These are phyloP conservation scores for Deilephila elpenor DNA, from an alignment of 2,888 invertebrate species.

Conservation along the genomic window DNA sequence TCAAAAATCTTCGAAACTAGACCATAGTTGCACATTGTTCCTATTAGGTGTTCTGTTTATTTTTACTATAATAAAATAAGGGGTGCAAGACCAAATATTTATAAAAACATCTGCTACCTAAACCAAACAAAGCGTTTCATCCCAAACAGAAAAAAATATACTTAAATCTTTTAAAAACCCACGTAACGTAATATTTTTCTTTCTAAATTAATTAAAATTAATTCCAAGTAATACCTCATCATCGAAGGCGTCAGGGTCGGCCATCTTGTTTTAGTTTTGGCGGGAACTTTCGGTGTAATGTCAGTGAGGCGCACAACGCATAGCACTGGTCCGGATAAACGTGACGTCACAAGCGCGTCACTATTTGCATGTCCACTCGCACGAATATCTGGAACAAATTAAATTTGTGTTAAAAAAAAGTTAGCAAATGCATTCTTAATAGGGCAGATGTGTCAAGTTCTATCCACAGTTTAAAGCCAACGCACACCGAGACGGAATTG, in stretches of 20 bases:
- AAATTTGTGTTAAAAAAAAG: neutral
- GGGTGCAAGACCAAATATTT: no score
- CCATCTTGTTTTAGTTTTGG: slow-evolving; percentile 63
- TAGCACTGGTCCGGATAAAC: slow-evolving; percentile 34
- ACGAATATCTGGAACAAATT: slow-evolving; percentile 17
- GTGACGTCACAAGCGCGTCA: slow-evolving; percentile 30
- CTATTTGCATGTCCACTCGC: slow-evolving; percentile 18
- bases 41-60: no score
- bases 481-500: no score
- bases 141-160: neutral
- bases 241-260: slow-evolving; percentile 79
- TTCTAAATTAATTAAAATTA: slow-evolving; percentile 20
- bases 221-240: slow-evolving; percentile 69
- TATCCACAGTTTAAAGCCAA: no score
- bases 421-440: neutral
- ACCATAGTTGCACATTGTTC: no score
- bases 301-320: slow-evolving; percentile 29
- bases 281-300: slow-evolving; percentile 33
- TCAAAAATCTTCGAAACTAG: no score
- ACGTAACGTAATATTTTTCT: no score
- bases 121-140: no score
- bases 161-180: neutral
- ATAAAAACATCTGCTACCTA: no score
- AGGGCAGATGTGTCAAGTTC: no score
- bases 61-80: no score